A percentile compares a stretch with the other conserved stretches of the same genome.
Evolutionary conservation across 1,140 invertebrate species (phyloP).

Genomic region (Plodia interpunctella): DNA sequence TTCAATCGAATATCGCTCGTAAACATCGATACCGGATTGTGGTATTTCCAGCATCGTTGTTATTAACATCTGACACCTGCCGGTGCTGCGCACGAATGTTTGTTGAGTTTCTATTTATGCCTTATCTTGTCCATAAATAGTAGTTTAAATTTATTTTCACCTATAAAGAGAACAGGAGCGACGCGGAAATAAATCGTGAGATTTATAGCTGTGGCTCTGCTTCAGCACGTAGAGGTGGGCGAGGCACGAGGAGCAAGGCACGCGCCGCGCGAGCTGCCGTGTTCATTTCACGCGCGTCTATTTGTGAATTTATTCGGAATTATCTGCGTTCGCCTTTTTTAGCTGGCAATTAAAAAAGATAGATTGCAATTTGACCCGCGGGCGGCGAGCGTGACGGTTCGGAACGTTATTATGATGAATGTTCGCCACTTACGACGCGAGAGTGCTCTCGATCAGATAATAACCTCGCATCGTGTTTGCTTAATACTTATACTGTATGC

Average conservation of each 20-base stretch:
- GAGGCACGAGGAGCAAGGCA: constrained; percentile 16
- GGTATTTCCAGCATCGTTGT: constrained; percentile 3
- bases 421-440: constrained; percentile 39
- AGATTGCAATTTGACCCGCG: constrained; percentile 71
- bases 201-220: constrained; percentile 45
- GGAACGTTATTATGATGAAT: constrained; percentile 67
- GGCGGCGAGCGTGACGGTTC: constrained; percentile 58
- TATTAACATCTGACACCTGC: constrained; percentile 13
- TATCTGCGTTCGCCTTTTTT: constrained; percentile 47
- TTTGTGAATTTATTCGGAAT: constrained; percentile 49
- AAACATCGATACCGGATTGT: constrained; percentile 9
- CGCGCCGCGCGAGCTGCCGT: constrained; percentile 31
- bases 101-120: constrained; percentile 28
- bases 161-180: constrained; percentile 59
- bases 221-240: constrained; percentile 27
- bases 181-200: constrained; percentile 57
- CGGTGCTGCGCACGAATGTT: constrained; percentile 8
- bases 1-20: neutral
- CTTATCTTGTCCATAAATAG: constrained; percentile 49
- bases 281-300: constrained; percentile 57
- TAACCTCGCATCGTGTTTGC: constrained; percentile 50
- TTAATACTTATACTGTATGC: constrained; percentile 34
- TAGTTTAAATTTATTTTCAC: constrained; percentile 61
- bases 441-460: constrained; percentile 64
- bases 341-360: constrained; percentile 73